Conservation (phyloP, 1,140 invertebrate species). For the Oedothorax gibbosus region DNA sequence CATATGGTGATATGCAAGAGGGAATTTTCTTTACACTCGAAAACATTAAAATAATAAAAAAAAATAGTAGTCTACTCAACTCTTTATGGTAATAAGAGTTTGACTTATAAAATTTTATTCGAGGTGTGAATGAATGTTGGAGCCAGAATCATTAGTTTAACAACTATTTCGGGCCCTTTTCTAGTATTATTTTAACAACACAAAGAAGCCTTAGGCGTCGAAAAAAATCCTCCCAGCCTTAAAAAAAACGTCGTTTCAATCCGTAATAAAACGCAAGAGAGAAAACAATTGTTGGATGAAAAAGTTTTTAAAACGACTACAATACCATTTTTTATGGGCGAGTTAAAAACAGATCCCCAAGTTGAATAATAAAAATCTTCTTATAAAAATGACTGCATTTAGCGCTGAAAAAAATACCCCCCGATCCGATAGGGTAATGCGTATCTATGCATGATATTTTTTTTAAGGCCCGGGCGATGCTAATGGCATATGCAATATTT, state of each 20-base stretch:
- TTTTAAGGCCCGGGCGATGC: background rate
- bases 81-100: too few species aligned
- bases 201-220: background rate
- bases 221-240: background rate
- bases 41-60: too few species aligned
- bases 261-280: conserved; percentile 7
- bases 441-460: conserved; percentile 23
- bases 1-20: too few species aligned
- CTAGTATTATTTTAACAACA: background rate
- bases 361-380: conserved; percentile 26
- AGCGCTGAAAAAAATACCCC: conserved; percentile 5
- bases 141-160: conserved; percentile 10
- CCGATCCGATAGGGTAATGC: conserved; percentile 31
- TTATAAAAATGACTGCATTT: conserved; percentile 6
- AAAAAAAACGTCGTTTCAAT: background rate
- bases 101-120: conserved; percentile 19
- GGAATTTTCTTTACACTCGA: too few species aligned
- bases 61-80: too few species aligned
- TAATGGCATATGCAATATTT: conserved; percentile 22
- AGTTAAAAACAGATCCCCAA: conserved; percentile 42
- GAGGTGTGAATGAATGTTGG: background rate
- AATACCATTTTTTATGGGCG: conserved; percentile 20
- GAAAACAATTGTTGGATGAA: conserved; percentile 41
- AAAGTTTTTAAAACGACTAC: conserved; percentile 35
- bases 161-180: background rate